Conservation (phyloP, 2,113 vertebrate species). For the Etia nguti region DNA sequence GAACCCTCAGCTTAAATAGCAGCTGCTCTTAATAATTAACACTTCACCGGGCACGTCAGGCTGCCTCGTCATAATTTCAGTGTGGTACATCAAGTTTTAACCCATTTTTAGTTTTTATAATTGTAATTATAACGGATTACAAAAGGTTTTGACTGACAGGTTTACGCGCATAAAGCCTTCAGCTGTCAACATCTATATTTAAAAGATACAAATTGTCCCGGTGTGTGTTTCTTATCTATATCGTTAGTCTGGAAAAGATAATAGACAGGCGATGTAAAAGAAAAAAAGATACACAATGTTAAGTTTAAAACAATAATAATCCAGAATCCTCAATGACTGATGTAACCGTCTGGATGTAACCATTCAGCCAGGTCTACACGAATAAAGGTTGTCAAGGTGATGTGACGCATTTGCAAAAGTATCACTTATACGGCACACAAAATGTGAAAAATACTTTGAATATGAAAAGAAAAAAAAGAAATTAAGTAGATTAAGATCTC, state of each 20-base stretch:
- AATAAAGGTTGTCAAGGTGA: not conserved
- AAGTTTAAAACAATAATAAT: not conserved
- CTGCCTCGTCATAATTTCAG: not conserved
- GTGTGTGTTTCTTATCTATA: fast-evolving
- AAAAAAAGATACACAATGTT: not conserved
- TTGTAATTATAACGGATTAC: not conserved
- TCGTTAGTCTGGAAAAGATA: not conserved
- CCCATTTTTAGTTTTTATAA: not conserved
- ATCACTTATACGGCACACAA: not conserved
- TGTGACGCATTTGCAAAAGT: not conserved
- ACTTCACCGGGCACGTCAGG: fast-evolving
- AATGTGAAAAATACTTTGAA: not conserved
- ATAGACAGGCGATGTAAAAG: not conserved
- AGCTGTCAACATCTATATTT: not conserved
- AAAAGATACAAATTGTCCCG: not conserved
- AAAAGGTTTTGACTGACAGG: not conserved
- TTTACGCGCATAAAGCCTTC: not conserved
- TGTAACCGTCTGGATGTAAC: not conserved
- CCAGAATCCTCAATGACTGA: not conserved
- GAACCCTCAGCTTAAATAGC: not conserved
- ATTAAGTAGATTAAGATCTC: fast-evolving
- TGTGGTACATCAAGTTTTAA: not conserved
- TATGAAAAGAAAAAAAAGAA: not conserved
- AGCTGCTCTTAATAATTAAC: not conserved
- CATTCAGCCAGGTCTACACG: not conserved